Evolutionary conservation across 2,888 invertebrate genomes (phyloP), one percentile per base, ranked within the genome.

Genomic region (Bimastos eiseni): DNA sequence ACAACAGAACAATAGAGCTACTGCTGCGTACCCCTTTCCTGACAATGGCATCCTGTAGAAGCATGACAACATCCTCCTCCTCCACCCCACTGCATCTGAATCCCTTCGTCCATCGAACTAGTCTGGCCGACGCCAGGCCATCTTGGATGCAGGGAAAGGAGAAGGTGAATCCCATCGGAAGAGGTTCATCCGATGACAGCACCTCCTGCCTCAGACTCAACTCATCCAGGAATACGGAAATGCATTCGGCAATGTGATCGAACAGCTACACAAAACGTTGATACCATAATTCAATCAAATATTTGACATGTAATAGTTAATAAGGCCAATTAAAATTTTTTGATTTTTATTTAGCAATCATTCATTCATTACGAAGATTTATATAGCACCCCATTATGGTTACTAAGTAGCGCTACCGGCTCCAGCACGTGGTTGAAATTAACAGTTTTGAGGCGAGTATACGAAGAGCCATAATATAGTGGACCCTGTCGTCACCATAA

Each of bases 101-200:
- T 13, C 98, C 98, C 96, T 99, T 99, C 30, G 99, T 99, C 99
- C 99, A 99, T 89, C 97, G 96, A 93, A 97, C 97, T 90, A 99
- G 96, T 70, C 97, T 95, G 34, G 98, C 98, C 94, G 97, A 97
- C 17, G 98, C 98, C 36, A 99, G 96, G 19, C 91, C 98, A 93
- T 97, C 95, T 95, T 99, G 98, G 92, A 96, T 96, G 93, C 98
- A 96, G 0, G 99, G 99, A 95, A 99, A 99, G 94, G 98, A 98
- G 96, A 99, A 99, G 30, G 99, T 99, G 95, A 99, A 99, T 24
- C 99, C 98, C 92, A 99, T 96, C 0, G 98, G 98, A 92, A 99
- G 34, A 36, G 86, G 36, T 1, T 34, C 24, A 34, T 0, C 21
- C 6, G 19, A 30, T 21, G 21, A 37, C 91, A 41, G 34, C 55